A percentile compares a stretch with the other conserved stretches of the same genome.
These are phyloP conservation scores for Bothrops jararaca DNA, from an alignment of 2,113 vertebrate species.

Conservation along the genomic window DNA sequence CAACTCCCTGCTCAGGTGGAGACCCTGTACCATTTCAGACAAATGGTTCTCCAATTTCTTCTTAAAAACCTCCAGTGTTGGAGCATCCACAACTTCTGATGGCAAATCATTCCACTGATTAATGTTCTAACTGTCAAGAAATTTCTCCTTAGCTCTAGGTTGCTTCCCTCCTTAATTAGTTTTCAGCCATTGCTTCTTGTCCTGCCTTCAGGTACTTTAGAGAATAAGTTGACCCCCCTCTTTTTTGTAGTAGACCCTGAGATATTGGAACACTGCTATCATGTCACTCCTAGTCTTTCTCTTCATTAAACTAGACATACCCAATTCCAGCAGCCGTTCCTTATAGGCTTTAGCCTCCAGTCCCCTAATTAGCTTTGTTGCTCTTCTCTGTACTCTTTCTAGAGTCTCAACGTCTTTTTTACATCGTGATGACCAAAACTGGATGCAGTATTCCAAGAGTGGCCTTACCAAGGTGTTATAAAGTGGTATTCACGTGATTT, in stretches of 20 bases:
- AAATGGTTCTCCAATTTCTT: background rate
- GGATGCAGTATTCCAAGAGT: too few species aligned
- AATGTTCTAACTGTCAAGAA: background rate
- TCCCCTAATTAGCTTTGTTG: too few species aligned
- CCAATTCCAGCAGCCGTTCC: background rate
- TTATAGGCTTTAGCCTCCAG: background rate
- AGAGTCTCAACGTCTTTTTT: too few species aligned
- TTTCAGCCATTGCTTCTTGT: background rate
- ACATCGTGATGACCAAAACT: too few species aligned
- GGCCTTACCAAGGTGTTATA: too few species aligned
- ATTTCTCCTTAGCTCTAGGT: background rate
- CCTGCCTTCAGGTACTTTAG: background rate
- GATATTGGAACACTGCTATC: background rate
- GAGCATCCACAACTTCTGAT: background rate
- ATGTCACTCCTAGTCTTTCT: background rate
- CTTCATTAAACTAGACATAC: background rate
- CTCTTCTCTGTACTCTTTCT: too few species aligned
- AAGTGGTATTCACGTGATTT: too few species aligned
- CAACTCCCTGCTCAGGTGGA: background rate
- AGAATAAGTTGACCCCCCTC: background rate
- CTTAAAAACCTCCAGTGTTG: background rate
- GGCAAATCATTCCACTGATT: background rate
- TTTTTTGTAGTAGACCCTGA: background rate
- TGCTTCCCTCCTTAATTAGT: background rate
- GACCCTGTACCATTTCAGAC: background rate